Conservation (phyloP, 2,113 vertebrate species). For the Vimba vimba region DNA sequence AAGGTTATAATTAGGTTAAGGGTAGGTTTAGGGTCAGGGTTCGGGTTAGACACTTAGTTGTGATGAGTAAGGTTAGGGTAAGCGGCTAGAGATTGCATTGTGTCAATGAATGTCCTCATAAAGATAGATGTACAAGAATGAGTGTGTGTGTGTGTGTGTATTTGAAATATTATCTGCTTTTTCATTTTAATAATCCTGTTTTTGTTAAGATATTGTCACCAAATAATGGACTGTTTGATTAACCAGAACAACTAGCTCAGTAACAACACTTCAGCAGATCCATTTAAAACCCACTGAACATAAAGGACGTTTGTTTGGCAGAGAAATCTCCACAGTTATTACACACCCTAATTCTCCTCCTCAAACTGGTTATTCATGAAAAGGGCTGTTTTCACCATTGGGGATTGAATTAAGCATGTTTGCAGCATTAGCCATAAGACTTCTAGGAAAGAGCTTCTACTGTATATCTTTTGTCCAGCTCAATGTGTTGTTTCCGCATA, state of each 20-base stretch:
- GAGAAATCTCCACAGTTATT: slow-evolving; percentile 5
- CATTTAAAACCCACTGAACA: background rate
- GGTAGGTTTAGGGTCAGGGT: too few species aligned
- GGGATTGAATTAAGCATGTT: background rate
- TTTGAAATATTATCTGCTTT: background rate
- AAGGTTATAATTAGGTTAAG: too few species aligned
- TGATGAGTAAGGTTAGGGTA: too few species aligned
- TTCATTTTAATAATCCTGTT: background rate
- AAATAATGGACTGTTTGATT: background rate
- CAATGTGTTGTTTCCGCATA: background rate
- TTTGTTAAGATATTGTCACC: background rate
- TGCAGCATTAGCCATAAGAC: background rate
- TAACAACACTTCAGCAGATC: background rate
- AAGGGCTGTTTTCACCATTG: background rate
- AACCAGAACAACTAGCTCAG: slow-evolving; percentile 5
- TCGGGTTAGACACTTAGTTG: too few species aligned
- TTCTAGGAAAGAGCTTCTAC: background rate
- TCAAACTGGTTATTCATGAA: slow-evolving; percentile 10
- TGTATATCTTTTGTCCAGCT: background rate
- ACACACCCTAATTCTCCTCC: slow-evolving; percentile 16
- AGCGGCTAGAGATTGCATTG: too few species aligned
- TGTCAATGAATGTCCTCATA: too few species aligned
- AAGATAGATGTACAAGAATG: too few species aligned
- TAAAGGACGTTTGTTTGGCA: slow-evolving; percentile 13
- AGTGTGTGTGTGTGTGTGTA: too few species aligned